Evolutionary conservation across 2,113 vertebrate species (phyloP), one percentile per base, ranked within the genome.

Genomic region (Oryzias javanicus): DNA sequence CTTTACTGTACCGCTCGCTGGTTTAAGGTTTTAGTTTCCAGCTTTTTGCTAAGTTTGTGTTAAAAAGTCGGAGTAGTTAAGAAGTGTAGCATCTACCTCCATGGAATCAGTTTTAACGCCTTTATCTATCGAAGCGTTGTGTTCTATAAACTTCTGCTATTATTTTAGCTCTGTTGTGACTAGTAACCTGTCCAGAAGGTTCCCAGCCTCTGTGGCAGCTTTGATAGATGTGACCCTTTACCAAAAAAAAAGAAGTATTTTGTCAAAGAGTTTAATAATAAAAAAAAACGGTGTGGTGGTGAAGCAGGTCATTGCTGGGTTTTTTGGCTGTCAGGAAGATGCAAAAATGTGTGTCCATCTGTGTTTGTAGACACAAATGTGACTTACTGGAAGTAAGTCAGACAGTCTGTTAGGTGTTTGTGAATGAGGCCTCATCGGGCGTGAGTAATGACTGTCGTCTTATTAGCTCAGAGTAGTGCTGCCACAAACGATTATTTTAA

Each of bases 341-440:
- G 20, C 35, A 62, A 16, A 56, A 63, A 14, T 25, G 8, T 59
- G 64, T 58, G 49, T 45, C 10, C 57, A 14, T 61, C 60, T 60
- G 55, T 48, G 25, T 27, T 27, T 27, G 25, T 27, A 27, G 25
- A 6, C 25, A 27, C 25, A 27, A 27, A 78, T 83, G 80, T 66
- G 78, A 86, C 74, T 65, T 18, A 53, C 76, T 81, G 79, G 83
- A 80, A 78, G 79, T 62, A 68, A 78, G 71, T 70, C 82, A 86
- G 83, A 83, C 82, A 69, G 84, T 85, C 84, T 89, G 80, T 75
- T 73, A 60, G 57, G 68, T 74, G 73, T 70, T 64, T 84, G 80
- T 74, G 82, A 89, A 84, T 64, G 78, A 70, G 84, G 75, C 76
- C 81, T 69, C 70, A 66, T 78, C 72, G 66, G 72, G 70, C 72